phyloP scores from a whole-genome alignment of 2,113 vertebrate genomes.

The Canis aureus region DNA sequence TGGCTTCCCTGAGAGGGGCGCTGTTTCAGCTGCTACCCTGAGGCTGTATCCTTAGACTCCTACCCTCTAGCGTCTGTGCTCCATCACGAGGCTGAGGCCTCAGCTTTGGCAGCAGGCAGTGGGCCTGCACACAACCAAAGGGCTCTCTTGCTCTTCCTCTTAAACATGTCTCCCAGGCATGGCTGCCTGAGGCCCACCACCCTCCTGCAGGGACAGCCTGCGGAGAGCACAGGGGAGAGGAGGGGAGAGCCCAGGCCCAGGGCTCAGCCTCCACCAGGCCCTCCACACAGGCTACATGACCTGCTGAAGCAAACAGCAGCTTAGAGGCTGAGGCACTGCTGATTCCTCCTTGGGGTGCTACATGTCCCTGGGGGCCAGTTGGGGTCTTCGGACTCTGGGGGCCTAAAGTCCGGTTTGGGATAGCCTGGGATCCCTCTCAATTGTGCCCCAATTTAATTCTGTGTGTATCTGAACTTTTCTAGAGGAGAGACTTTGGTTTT shows the following conservation, averaged over 20 bases:
- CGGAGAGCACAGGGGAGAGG: not conserved
- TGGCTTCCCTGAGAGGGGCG: not conserved
- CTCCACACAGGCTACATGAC: fast-evolving
- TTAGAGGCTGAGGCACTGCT: not conserved
- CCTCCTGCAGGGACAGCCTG: not conserved
- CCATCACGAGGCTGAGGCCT: not conserved
- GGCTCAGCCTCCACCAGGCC: too few species aligned
- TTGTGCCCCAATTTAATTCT: not conserved
- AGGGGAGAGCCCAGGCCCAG: not conserved
- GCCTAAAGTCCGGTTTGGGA: not conserved
- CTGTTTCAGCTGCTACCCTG: not conserved
- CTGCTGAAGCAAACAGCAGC: not conserved
- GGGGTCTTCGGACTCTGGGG: not conserved
- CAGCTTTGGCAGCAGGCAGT: not conserved
- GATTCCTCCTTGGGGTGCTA: not conserved
- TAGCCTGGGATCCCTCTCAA: not conserved
- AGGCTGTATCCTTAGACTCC: not conserved
- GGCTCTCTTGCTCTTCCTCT: not conserved
- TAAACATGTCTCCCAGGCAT: not conserved
- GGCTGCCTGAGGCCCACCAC: not conserved
- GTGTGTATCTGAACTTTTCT: not conserved
- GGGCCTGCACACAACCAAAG: not conserved
- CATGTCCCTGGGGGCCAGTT: not conserved
- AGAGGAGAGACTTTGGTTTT: not conserved
- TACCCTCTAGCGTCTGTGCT: not conserved